These are phyloP conservation scores for Piscicola geometra DNA, from an alignment of 2,888 invertebrate species.

Conservation along the genomic window DNA sequence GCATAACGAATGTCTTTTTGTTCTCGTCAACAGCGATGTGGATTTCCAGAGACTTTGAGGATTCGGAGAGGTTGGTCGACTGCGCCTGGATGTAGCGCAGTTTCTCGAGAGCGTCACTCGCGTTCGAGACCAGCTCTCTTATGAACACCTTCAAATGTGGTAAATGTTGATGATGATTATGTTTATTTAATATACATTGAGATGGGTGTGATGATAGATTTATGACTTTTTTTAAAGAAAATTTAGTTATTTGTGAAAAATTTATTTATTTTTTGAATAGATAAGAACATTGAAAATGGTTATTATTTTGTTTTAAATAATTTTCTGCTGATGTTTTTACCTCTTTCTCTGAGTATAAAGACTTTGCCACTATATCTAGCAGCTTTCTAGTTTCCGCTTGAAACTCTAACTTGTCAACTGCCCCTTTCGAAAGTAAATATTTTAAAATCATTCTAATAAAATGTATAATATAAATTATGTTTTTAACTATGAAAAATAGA, in stretches of 20 bases:
- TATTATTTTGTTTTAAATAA: neutral
- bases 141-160: conserved; percentile 72
- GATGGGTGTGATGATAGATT: neutral
- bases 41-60: conserved; percentile 71
- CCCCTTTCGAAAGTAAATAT: conserved; percentile 46
- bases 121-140: conserved; percentile 89
- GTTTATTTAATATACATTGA: too few relatives aligned
- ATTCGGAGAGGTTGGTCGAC: conserved; percentile 44
- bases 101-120: conserved; percentile 94
- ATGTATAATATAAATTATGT: neutral
- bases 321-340: conserved; percentile 56
- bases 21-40: conserved; percentile 82
- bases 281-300: neutral
- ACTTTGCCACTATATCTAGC: conserved; percentile 91
- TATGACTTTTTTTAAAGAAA: neutral
- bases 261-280: neutral
- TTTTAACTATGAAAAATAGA: conserved; percentile 9
- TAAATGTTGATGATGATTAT: neutral
- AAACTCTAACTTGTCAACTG: conserved; percentile 73
- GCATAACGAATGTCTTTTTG: conserved; percentile 75
- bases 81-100: conserved; percentile 73
- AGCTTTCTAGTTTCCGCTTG: conserved; percentile 94
- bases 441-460: conserved; percentile 16
- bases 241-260: too few relatives aligned
- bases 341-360: conserved; percentile 94